phyloP scores from a whole-genome alignment of 2,113 vertebrate genomes.

The Tetrax tetrax region DNA sequence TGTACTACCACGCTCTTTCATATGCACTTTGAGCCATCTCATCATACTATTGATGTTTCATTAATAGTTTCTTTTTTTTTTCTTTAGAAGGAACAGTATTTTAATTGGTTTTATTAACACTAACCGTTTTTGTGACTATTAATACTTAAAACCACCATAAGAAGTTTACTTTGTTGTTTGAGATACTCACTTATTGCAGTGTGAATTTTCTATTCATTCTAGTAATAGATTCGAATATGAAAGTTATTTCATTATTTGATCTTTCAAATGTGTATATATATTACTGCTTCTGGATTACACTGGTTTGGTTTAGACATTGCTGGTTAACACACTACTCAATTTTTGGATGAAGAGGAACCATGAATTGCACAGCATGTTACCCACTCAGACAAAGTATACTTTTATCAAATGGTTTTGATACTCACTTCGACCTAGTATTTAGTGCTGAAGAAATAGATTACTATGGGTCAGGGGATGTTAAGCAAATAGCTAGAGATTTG shows the following conservation, averaged over 20 bases:
- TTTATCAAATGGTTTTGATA: not conserved
- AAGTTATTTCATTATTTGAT: not conserved
- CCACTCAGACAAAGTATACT: not conserved
- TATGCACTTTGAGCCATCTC: conserved; percentile 11
- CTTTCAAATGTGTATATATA: not conserved
- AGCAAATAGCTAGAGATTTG: not conserved
- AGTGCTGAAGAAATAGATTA: not conserved
- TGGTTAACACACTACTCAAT: not conserved
- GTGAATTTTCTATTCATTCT: conserved; percentile 10
- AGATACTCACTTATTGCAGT: not conserved
- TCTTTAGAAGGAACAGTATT: conserved; percentile 12
- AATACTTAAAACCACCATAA: not conserved
- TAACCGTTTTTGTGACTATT: not conserved
- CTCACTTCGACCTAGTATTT: not conserved
- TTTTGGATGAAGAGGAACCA: not conserved
- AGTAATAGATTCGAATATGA: not conserved
- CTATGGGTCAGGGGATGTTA: not conserved
- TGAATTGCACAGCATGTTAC: not conserved
- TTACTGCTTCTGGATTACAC: not conserved
- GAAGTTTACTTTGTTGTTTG: not conserved
- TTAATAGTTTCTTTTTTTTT: not conserved
- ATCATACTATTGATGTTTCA: not conserved
- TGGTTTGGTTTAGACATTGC: not conserved
- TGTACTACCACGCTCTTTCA: not conserved
- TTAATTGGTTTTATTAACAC: not conserved